A percentile compares a stretch with the other conserved stretches of the same genome.
These are phyloP conservation scores for Sialis lutaria DNA, from an alignment of 2,888 invertebrate species.

Conservation along the genomic window DNA sequence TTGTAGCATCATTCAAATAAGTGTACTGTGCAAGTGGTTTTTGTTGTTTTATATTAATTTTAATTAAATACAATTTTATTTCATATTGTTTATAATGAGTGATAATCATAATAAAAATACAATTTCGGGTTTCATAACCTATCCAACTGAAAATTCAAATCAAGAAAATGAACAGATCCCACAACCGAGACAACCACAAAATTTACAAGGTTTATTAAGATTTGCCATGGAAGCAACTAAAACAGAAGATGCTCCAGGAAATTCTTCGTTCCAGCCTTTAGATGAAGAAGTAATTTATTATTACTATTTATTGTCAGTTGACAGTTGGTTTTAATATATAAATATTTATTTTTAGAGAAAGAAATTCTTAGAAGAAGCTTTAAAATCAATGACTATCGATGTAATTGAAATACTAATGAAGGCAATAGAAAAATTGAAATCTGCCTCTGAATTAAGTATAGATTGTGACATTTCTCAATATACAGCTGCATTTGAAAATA, in stretches of 20 bases:
- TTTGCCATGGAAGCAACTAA: constrained; percentile 53
- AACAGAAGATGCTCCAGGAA: constrained; percentile 35
- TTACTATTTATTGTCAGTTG: neutral
- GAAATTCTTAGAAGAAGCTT: constrained; percentile 51
- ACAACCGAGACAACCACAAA: constrained; percentile 22
- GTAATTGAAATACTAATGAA: constrained; percentile 46
- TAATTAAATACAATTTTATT: neutral
- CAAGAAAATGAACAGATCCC: constrained; percentile 4
- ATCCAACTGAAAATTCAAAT: neutral
- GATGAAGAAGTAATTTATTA: constrained; percentile 39
- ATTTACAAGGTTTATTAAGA: constrained; percentile 36
- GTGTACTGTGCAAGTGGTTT: neutral
- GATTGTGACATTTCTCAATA: constrained; percentile 38
- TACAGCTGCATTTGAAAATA: constrained; percentile 42
- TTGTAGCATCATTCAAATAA: too few species aligned
- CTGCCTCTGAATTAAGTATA: constrained; percentile 25
- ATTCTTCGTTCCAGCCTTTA: constrained; percentile 33
- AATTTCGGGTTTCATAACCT: neutral
- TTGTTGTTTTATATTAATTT: neutral
- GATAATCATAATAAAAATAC: neutral
- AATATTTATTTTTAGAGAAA: constrained; percentile 35
- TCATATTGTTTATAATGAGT: neutral
- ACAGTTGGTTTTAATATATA: neutral
- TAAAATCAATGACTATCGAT: constrained; percentile 52
- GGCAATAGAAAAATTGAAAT: constrained; percentile 38